These are phyloP conservation scores for Sparus aurata DNA, from an alignment of 2,797 vertebrate species.

Conservation along the genomic window DNA sequence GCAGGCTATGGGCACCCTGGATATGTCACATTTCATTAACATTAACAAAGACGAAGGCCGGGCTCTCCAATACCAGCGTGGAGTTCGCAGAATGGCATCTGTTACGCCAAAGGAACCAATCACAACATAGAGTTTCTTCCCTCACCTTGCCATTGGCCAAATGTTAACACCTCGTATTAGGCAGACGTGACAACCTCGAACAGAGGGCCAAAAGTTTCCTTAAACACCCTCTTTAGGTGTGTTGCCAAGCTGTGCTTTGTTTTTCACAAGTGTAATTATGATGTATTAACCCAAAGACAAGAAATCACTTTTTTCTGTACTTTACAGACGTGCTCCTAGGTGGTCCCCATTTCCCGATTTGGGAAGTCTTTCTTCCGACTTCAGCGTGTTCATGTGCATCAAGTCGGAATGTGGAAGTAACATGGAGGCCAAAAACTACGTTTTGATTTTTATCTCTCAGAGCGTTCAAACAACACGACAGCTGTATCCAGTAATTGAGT, in stretches of 20 bases:
- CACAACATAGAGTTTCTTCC: conserved; percentile 2
- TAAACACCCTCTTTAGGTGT: background rate
- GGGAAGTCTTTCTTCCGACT: too few relatives aligned
- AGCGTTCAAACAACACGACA: too few relatives aligned
- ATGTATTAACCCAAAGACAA: conserved; percentile 7
- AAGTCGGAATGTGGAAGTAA: too few relatives aligned
- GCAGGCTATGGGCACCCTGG: conserved; percentile 84
- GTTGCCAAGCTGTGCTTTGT: background rate
- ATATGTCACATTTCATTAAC: conserved; percentile 79
- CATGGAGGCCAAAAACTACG: too few relatives aligned
- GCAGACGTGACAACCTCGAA: background rate
- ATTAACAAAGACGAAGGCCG: conserved; percentile 56
- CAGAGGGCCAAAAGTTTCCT: conserved; percentile 1
- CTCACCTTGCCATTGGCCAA: conserved; percentile 36
- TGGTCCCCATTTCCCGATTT: too few relatives aligned
- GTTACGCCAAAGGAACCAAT: conserved; percentile 31
- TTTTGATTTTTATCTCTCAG: too few relatives aligned
- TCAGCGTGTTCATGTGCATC: too few relatives aligned
- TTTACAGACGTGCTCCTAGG: too few relatives aligned
- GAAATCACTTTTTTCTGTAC: conserved; percentile 5
- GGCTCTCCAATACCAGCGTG: conserved; percentile 27
- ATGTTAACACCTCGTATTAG: conserved; percentile 8
- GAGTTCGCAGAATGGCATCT: conserved; percentile 38
- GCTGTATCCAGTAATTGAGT: too few relatives aligned
- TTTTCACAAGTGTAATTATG: conserved; percentile 1